Base-by-base conservation (phyloP, 2,113 vertebrate genomes). In the Formicarius rufipectus region DNA sequence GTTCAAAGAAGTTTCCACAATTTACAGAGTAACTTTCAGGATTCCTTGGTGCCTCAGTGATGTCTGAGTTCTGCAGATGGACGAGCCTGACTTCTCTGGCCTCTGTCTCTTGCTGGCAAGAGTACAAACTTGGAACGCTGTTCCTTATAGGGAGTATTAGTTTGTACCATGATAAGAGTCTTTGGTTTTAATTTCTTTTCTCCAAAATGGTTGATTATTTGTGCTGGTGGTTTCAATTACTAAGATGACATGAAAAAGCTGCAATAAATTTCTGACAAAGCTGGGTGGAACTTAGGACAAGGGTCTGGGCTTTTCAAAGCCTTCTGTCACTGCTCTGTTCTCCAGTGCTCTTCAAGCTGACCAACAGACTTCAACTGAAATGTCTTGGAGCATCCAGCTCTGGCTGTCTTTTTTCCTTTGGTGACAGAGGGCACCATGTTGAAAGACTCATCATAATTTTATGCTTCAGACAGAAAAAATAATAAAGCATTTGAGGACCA, bases 161-260 rank as follows among this genome's bases (percentile, higher is more conserved):
- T 18, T 79, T 55, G 35, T 42, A 50, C 58, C 28, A 40, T 33
- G 62, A 83, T 50, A 87, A 72, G 59, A 62, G 52, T 31, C 52
- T 69, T 75, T 53, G 28, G 24, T 72, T 75, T 60, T 72, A 5
- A 45, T 56, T 75, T 76, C 55, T 77, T 39, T 59, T 63, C 58
- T 64, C 33, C 63, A 39, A 27, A 93, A 14, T 58, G 35, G 39
- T 13, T 80, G 77, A 31, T 5, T 64, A 82, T 69, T 82, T 58
- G 53, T 56, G 55, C 91, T 91, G 87, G 31, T 91, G 87, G 31
- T 92, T 95, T 91, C 69, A 87, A 18, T 87, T 81, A 94, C 58
- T 44, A 63, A 84, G 56, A 60, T 8, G 74, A 75, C 49, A 73
- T 17, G 10, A 56, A 89, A 82, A 82, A 52, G 45, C 64, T 74